A percentile compares a stretch with the other conserved stretches of the same genome.
Evolutionary conservation across 1,140 invertebrate species (phyloP).

Genomic region (Drosophila ananassae): DNA sequence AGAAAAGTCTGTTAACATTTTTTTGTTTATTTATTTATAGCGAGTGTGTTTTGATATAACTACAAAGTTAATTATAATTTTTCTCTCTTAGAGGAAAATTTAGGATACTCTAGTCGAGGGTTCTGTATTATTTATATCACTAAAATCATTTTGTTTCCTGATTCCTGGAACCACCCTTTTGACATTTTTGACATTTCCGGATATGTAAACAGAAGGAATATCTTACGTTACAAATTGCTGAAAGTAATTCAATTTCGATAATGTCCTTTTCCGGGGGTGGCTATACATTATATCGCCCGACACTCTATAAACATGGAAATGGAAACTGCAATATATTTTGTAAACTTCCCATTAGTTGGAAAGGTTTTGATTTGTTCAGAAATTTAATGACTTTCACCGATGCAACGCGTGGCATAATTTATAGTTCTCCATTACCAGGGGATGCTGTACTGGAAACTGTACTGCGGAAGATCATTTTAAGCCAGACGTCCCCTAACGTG

Average conservation of each 20-base stretch:
- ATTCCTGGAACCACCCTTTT: neutral
- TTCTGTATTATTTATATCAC: neutral
- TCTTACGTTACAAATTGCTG: slow-evolving; percentile 65
- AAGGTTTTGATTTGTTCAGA: slow-evolving; percentile 44
- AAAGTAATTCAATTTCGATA: slow-evolving; percentile 74
- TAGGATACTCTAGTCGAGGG: no score
- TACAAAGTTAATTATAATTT: slow-evolving; percentile 13
- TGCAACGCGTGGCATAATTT: slow-evolving; percentile 19
- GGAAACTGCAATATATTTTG: slow-evolving; percentile 46
- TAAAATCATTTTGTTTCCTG: neutral
- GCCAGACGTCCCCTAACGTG: slow-evolving; percentile 32
- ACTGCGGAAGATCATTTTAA: slow-evolving; percentile 18
- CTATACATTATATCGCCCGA: slow-evolving; percentile 54
- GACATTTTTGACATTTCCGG: neutral
- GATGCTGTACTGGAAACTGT: slow-evolving; percentile 10
- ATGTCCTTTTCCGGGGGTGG: slow-evolving; percentile 29
- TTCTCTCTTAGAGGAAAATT: neutral
- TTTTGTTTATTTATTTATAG: slow-evolving; percentile 42
- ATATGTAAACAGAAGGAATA: slow-evolving; percentile 24
- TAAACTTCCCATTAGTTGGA: slow-evolving; percentile 44
- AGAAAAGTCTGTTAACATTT: slow-evolving; percentile 66
- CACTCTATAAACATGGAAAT: slow-evolving; percentile 66
- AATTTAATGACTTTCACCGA: slow-evolving; percentile 29
- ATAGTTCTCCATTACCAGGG: slow-evolving; percentile 27
- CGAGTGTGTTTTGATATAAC: slow-evolving; percentile 3